Evolutionary conservation across 2,888 invertebrate species (phyloP).

Genomic region (Torymus texanus): DNA sequence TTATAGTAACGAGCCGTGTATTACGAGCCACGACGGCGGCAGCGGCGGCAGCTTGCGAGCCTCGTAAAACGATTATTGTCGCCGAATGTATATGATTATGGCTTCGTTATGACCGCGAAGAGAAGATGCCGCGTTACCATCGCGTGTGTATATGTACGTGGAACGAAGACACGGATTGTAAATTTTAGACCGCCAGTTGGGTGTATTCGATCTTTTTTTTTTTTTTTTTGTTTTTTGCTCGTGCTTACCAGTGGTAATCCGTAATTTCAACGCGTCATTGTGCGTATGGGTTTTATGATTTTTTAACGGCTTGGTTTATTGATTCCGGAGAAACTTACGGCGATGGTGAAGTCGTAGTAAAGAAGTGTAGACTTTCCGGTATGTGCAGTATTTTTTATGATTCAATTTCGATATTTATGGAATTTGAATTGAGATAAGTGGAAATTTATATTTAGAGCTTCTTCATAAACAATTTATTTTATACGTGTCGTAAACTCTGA

Average conservation of each 20-base stretch:
- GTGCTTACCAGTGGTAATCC: slow-evolving; percentile 16
- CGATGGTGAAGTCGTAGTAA: no score
- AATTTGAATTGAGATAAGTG: no score
- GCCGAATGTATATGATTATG: slow-evolving; percentile 73
- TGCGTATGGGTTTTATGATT: no score
- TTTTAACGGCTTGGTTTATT: slow-evolving; percentile 6
- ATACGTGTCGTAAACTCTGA: no score
- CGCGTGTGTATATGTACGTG: neutral
- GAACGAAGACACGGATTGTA: slow-evolving; percentile 31
- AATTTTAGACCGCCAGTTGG: slow-evolving; percentile 33
- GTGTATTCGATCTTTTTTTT: slow-evolving; percentile 23
- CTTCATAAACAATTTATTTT: no score
- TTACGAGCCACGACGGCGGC: slow-evolving; percentile 8
- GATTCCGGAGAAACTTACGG: neutral
- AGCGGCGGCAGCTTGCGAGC: slow-evolving; percentile 54
- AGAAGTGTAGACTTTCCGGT: no score
- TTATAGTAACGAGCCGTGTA: slow-evolving; percentile 15
- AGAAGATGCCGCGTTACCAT: slow-evolving; percentile 40
- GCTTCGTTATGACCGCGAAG: slow-evolving; percentile 70
- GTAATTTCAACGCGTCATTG: slow-evolving; percentile 43
- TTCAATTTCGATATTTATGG: no score
- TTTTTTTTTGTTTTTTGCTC: slow-evolving; percentile 30
- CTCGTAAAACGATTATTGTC: slow-evolving; percentile 74
- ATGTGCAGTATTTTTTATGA: no score
- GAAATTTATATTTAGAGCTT: no score